phyloP scores from a whole-genome alignment of 1,140 invertebrate species.

The Armadillidium nasatum region DNA sequence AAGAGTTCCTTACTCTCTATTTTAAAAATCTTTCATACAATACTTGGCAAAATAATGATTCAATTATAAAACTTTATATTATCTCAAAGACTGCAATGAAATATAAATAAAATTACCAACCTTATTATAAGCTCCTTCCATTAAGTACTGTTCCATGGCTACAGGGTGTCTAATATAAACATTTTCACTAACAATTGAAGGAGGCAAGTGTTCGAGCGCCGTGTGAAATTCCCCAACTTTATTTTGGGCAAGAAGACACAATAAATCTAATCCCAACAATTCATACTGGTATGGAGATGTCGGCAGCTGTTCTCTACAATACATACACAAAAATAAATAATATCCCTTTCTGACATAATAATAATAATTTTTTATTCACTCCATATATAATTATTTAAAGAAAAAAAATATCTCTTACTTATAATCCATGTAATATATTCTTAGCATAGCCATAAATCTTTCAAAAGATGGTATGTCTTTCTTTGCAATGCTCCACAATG shows the following conservation, averaged over 20 bases:
- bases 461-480: constrained; percentile 93
- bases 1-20: no score
- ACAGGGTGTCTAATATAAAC: constrained; percentile 92
- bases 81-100: neutral
- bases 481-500: constrained; percentile 85
- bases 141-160: constrained; percentile 94
- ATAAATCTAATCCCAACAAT: constrained; percentile 86
- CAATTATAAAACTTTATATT: no score
- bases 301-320: constrained; percentile 58
- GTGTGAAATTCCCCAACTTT: constrained; percentile 98
- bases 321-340: neutral
- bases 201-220: constrained; percentile 89
- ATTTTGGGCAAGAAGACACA: constrained; percentile 94
- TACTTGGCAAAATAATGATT: no score
- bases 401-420: constrained; percentile 58
- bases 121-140: constrained; percentile 99
- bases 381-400: constrained; percentile 30
- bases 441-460: constrained; percentile 91
- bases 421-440: constrained; percentile 97
- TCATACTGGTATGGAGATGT: constrained; percentile 95
- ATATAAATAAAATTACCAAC: constrained; percentile 52
- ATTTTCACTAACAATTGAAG: constrained; percentile 86
- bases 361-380: constrained; percentile 11
- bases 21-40: no score
- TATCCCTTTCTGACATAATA: neutral